A percentile compares a stretch with the other conserved stretches of the same genome.
Evolutionary conservation across 1,140 invertebrate genomes (phyloP).

Genomic region (Procambarus clarkii): DNA sequence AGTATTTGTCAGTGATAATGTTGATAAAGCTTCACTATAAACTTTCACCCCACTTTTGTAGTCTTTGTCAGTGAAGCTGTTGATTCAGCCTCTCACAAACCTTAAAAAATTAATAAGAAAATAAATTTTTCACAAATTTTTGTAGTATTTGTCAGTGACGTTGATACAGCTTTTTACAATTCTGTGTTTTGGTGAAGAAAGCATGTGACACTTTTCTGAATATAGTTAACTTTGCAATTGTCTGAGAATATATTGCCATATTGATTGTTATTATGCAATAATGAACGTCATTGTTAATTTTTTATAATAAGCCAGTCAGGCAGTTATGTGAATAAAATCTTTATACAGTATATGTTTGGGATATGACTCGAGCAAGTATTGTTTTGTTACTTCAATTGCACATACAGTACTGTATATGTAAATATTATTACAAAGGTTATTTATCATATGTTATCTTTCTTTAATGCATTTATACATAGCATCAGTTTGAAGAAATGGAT

Average conservation of each 20-base stretch:
- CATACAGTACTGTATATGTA: not conserved
- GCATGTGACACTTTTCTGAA: not conserved
- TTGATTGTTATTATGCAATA: not conserved
- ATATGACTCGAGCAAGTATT: not conserved
- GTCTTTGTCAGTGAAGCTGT: constrained; percentile 7
- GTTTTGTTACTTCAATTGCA: not conserved
- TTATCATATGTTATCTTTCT: not conserved
- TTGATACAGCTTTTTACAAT: not conserved
- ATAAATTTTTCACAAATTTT: not conserved
- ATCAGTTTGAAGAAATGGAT: constrained; percentile 6
- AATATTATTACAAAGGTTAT: constrained; percentile 4
- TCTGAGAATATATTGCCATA: not conserved
- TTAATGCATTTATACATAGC: not conserved
- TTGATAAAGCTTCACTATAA: not conserved
- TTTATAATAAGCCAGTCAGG: not conserved
- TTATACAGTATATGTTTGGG: not conserved
- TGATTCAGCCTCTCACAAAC: not conserved
- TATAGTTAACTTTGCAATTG: not conserved
- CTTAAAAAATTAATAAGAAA: not conserved
- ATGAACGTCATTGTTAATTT: not conserved
- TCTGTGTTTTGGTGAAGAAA: not conserved
- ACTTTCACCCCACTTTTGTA: constrained; percentile 1
- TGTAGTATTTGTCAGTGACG: not conserved
- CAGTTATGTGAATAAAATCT: not conserved
- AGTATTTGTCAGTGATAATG: constrained; percentile 18